Evolutionary conservation across 2,888 invertebrate species (phyloP), one percentile per base, ranked within the genome.

Genomic region (Megamerina dolium): DNA sequence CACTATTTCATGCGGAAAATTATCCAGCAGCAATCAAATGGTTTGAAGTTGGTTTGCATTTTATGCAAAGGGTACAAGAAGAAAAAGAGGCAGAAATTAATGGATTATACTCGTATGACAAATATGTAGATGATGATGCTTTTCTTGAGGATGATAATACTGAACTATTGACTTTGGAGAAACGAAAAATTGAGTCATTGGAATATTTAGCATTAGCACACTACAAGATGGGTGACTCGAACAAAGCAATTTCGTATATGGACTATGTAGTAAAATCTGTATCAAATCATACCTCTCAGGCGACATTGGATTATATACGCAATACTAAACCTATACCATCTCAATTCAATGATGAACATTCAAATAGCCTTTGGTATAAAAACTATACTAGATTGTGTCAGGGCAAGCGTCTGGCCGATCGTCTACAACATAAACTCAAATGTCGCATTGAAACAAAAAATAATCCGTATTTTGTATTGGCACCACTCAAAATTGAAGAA

Each of bases 401-500:
- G 45, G 63, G 63, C 6, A 45, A 34, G 5, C 43, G 21, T 19
- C 8, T 46, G 4, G 43, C 53, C 0, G 46, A 52, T 5, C 8
- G 31, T 4, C 31, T 1, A 2, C 16, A 26, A 3, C 36, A 8
- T 1, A 20, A 46, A 1, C 14, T 59, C 0, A 37, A 12, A 4
- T 63, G 63, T 14, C 53, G 49, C 19, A 33, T 52, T 16, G 59
- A 59, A 23, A 44, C 38, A 1, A 34, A 44, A 5, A 42, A 50
- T 1, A 45, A 45, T 19, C 82, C 87, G 1, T 87, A 81, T 63
- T 73, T 90, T 14, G 76, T 73, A 43, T 71, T 91, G 38, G 86
- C 83, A 0, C 90, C 88, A 0, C 75, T 89, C 42, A 91, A 91
- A 70, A 70, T 79, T 43, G 88, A 91, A 63, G 85, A 87, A 66